Base-by-base conservation (phyloP, 2,888 invertebrate genomes). In the Pocota personata region DNA sequence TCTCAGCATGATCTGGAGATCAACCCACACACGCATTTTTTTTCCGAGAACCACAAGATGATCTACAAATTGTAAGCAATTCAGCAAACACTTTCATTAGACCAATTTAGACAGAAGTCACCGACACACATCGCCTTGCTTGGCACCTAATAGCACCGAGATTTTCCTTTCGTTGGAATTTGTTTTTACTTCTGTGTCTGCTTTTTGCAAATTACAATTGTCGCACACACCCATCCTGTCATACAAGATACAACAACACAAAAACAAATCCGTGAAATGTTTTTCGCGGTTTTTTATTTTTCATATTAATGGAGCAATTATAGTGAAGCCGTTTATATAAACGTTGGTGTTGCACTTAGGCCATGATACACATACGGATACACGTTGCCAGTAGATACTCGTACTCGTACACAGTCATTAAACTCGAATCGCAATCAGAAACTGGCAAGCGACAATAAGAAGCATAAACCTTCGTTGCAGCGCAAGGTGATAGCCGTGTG, bases 401-500 rank as follows among this genome's bases (percentile, higher is more conserved):
- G 27, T n/a, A n/a, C n/a, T n/a, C n/a, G n/a, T n/a, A 55, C 62
- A 37, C 83, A 83, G 83, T 83, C 83, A 73, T 83, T 83, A 79
- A 83, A 83, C 83, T 64, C 79, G 14, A 66, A 73, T 48, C 1
- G 67, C 67, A 73, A 62, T 43, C 58, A 50, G 62, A 69, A 71
- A 69, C 77, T 50, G 43, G 64, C 40, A 27, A 10, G 10, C 30
- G 24, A 40, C 14, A n/a, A 16, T 8, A 21, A 69, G 69, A 16
- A 35, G 60, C 14, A 32, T 37, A 75, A 82, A 71, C 76, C 71
- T 72, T 66, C 30, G 62, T 16, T 77, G 69, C n/a, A 10, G 40
- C 73, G 83, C 83, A 83, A 83, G 73, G 83, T 83, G 83, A 83
- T 83, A 83, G 83, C 83, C 83, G 83, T 83, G 83, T 83, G 83